A percentile compares a stretch with the other conserved stretches of the same genome.
These are phyloP conservation scores for Corythaeola cristata DNA, from an alignment of 2,113 vertebrate genomes.

Conservation along the genomic window DNA sequence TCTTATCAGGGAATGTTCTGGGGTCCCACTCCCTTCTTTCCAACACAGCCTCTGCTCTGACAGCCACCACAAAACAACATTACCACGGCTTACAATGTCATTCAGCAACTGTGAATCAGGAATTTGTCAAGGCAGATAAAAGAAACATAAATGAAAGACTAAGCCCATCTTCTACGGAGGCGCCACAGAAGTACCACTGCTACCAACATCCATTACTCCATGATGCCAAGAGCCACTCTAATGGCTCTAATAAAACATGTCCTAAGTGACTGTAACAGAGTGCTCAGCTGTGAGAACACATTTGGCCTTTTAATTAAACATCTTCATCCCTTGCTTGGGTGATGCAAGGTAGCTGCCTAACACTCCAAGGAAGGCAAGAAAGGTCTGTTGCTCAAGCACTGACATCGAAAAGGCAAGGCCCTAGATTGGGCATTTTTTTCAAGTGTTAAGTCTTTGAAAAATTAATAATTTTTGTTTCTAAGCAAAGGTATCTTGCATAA, in stretches of 20 bases:
- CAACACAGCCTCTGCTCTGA: neutral
- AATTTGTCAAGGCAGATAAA: neutral
- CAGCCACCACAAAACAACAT: neutral
- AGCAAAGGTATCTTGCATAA: neutral
- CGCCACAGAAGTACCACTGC: neutral
- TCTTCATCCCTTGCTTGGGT: neutral
- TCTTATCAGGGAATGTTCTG: neutral
- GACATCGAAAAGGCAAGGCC: neutral
- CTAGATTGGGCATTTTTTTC: neutral
- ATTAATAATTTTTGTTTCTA: rapidly evolving
- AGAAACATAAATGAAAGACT: neutral
- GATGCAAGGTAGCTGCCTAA: neutral
- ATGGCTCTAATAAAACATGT: neutral
- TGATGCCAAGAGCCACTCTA: neutral
- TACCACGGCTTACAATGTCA: neutral
- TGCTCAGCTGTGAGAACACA: neutral
- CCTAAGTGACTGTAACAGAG: neutral
- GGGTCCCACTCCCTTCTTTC: neutral
- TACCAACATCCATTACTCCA: neutral
- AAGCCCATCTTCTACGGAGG: neutral
- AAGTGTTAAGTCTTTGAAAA: neutral
- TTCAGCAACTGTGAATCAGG: neutral
- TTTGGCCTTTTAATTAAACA: neutral
- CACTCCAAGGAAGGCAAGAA: neutral
- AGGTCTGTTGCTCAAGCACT: neutral